Conservation (phyloP, 1,140 invertebrate species). For the Calliopsis andreniformis region DNA sequence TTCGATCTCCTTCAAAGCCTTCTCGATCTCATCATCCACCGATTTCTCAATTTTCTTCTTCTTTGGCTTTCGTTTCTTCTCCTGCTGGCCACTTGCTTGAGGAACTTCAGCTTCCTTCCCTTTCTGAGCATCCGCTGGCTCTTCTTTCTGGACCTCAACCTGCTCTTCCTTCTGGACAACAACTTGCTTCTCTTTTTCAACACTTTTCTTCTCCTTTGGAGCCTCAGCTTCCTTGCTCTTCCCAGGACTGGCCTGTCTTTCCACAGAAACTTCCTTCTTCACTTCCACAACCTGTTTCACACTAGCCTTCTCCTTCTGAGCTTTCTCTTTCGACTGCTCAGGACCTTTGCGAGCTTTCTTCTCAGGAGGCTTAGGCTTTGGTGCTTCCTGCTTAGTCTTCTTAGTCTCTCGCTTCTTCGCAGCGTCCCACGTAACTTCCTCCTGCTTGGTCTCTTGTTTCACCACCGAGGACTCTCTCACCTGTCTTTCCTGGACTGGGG, state of each 20-base stretch:
- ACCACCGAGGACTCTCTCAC: background rate
- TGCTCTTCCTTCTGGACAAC: background rate
- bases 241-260: background rate
- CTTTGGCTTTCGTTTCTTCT: slow-evolving; percentile 77
- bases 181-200: slow-evolving; percentile 20
- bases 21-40: slow-evolving; percentile 84
- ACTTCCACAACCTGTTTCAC: slow-evolving; percentile 1
- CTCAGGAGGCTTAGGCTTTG: slow-evolving; percentile 18
- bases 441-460: slow-evolving; percentile 35
- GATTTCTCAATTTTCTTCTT: slow-evolving; percentile 80
- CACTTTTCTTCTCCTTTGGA: slow-evolving; percentile 16
- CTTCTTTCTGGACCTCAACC: slow-evolving; percentile 5
- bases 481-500: slow-evolving; percentile 34
- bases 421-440: slow-evolving; percentile 64
- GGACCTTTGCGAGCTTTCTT: slow-evolving; percentile 28
- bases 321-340: slow-evolving; percentile 31
- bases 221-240: background rate
- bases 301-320: slow-evolving; percentile 15
- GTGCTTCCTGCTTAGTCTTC: slow-evolving; percentile 48
- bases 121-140: slow-evolving; percentile 3
- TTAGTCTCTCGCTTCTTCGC: slow-evolving; percentile 66
- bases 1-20: slow-evolving; percentile 83
- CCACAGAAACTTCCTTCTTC: slow-evolving; percentile 4
- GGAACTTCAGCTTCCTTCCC: background rate
- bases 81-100: slow-evolving; percentile 41